These are phyloP conservation scores for Pampusana beccarii DNA, from an alignment of 2,113 vertebrate genomes.

Conservation along the genomic window DNA sequence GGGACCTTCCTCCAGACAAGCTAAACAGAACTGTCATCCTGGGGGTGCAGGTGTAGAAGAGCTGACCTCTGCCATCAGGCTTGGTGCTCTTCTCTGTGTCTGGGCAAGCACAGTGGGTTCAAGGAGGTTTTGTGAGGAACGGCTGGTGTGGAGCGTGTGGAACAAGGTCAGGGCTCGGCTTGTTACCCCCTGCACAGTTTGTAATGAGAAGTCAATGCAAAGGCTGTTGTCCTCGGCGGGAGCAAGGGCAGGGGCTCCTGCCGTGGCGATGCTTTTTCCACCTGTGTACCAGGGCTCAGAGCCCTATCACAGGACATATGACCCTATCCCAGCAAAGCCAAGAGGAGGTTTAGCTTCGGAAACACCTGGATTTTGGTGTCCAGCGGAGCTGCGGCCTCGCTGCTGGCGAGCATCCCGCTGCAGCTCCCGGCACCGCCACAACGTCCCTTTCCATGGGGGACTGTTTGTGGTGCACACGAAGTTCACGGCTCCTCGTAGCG, in stretches of 20 bases:
- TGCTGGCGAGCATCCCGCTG: accelerated
- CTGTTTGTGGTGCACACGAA: neutral
- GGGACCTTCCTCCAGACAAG: neutral
- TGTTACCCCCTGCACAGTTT: neutral
- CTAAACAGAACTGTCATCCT: neutral
- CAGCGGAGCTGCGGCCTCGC: accelerated
- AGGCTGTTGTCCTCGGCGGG: accelerated
- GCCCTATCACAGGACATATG: neutral
- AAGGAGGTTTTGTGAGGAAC: neutral
- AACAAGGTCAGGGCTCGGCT: neutral
- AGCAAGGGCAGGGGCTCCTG: neutral
- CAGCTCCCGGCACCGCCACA: neutral
- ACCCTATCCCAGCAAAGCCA: neutral
- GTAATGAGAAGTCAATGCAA: neutral
- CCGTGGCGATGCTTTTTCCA: neutral
- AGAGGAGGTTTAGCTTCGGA: accelerated
- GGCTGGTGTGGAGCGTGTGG: neutral
- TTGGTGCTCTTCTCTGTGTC: neutral
- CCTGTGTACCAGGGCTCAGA: neutral
- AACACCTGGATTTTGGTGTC: accelerated
- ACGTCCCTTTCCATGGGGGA: neutral
- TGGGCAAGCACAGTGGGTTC: neutral
- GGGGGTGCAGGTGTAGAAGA: neutral
- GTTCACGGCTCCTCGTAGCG: neutral
- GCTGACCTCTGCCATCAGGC: neutral